Conservation (phyloP, 2,888 invertebrate species). For the Stomorhina lunata region DNA sequence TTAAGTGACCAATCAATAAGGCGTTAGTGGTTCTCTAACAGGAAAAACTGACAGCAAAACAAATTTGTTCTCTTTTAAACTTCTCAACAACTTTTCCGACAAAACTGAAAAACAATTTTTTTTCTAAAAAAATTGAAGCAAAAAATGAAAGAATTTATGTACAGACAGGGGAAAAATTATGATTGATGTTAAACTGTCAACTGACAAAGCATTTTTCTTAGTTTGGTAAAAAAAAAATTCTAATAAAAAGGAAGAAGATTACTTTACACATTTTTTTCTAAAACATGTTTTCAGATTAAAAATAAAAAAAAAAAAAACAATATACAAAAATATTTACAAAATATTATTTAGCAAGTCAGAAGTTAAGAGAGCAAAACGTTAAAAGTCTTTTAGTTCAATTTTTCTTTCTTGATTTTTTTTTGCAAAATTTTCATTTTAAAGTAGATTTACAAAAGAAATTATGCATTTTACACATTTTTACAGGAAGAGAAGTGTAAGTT, state of each 20-base stretch:
- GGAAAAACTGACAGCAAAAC: constrained; percentile 32
- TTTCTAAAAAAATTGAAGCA: background rate
- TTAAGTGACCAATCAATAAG: constrained; percentile 67
- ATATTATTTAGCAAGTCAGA: constrained; percentile 47
- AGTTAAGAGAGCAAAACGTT: constrained; percentile 37
- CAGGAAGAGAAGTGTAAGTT: too few species aligned
- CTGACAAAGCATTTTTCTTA: constrained; percentile 50
- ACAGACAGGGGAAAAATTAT: constrained; percentile 46
- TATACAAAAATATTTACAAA: constrained; percentile 23
- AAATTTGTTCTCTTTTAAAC: constrained; percentile 31
- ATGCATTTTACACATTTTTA: background rate
- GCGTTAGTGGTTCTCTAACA: constrained; percentile 30
- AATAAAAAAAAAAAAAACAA: background rate
- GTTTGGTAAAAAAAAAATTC: background rate
- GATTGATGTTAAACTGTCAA: constrained; percentile 65
- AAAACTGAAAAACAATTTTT: constrained; percentile 11
- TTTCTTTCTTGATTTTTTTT: background rate
- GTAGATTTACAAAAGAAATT: background rate
- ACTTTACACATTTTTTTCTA: background rate
- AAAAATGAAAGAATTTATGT: background rate
- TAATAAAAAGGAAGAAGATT: constrained; percentile 20
- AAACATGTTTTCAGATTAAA: background rate
- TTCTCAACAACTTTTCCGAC: constrained; percentile 22
- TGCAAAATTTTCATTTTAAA: too few species aligned
- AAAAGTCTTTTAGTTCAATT: too few species aligned